A percentile compares a stretch with the other conserved stretches of the same genome.
phyloP scores from a whole-genome alignment of 2,113 vertebrate species.

The Procavia capensis region DNA sequence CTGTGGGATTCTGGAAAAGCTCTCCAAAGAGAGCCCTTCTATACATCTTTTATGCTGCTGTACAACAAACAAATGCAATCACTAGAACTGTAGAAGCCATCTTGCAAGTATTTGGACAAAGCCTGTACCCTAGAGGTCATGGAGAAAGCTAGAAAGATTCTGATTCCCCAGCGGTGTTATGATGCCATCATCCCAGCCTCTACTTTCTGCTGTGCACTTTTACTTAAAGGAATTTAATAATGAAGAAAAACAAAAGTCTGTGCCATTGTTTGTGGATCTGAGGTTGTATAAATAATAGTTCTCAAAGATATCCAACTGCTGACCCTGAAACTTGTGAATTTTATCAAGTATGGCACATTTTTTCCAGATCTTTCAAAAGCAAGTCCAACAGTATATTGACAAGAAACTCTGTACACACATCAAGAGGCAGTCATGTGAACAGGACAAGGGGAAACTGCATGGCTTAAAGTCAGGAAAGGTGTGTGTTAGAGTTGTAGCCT shows the following conservation, averaged over 20 bases:
- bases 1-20: neutral
- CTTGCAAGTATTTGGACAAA: neutral
- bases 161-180: neutral
- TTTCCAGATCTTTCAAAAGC: too few relatives aligned
- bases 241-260: too few relatives aligned
- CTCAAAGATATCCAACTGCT: neutral
- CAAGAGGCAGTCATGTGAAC: too few relatives aligned
- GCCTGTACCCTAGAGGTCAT: rapidly evolving
- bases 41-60: neutral
- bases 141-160: neutral
- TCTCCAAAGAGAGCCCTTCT: neutral
- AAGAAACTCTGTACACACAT: too few relatives aligned
- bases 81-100: neutral
- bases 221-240: neutral
- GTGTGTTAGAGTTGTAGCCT: too few relatives aligned
- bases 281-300: neutral
- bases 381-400: too few relatives aligned
- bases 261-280: neutral
- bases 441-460: too few relatives aligned
- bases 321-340: neutral
- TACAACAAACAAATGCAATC: neutral
- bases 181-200: neutral
- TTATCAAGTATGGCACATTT: neutral
- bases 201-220: neutral
- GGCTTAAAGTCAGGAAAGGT: too few relatives aligned